Base-by-base conservation (phyloP, 2,797 vertebrate species). In the Pelodytes ibericus region DNA sequence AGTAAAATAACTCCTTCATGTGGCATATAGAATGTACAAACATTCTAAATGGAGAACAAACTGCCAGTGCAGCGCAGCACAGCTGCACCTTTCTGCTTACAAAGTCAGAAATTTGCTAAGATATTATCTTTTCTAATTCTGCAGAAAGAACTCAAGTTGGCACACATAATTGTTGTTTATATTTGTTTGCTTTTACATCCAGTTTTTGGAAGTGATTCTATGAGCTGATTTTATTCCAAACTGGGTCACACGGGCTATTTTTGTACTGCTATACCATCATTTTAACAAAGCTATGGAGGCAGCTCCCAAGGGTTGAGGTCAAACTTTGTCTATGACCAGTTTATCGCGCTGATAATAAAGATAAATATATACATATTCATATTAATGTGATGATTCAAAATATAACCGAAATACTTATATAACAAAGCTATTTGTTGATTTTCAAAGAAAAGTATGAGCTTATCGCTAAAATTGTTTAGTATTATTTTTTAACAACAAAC, bases 51-150 rank as follows among this genome's bases (percentile, higher is more conserved):
- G 63, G 63, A 39, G 29, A 49, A 16, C 63, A 66, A 72, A 51
- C 62, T 72, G 75, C 61, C 69, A 67, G 39, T 67, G 62, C 47
- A 49, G 39, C 66, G 59, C 33, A 53, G 69, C 75, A 78, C 75
- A 78, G 75, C 75, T 78, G 75, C 25, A 49, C 29, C 26, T 24
- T 72, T 69, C 69, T 67, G 63, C 53, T 67, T 67, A 78, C 75
- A 60, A 72, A 72, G 69, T 72, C 70, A 72, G 69, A 69, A 78
- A 72, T 78, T 72, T 72, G 62, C 61, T 41, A 67, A 72, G 62
- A 78, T 53, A 78, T 60, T 57, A 72, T 78, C 69, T 66, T 78
- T 72, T 72, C 75, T 72, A 78, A 78, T 72, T 72, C 65, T 72
- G 69, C 70, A 61, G 69, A 57, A 78, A 72, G 71, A 72, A 60